Base-by-base conservation (phyloP, 2,888 invertebrate genomes). In the Arrhopalites spinosus region DNA sequence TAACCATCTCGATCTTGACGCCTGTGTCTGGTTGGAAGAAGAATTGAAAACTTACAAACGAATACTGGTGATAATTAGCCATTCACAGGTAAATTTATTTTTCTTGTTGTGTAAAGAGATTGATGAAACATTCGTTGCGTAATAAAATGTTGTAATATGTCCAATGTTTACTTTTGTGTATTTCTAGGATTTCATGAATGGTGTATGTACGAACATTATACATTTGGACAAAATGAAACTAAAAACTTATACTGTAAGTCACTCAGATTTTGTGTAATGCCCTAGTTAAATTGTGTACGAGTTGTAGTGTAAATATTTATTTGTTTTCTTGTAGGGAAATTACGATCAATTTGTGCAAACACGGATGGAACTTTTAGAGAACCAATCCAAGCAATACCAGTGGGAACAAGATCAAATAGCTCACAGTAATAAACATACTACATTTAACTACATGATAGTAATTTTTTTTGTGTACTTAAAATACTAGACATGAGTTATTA, bases 371-470 rank as follows among this genome's bases (percentile, higher is more conserved):
- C 87, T 98, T 83, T 88, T 97, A 79, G 99, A 99, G 86, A 99
- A 99, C 86, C 99, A 99, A 87, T 94, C 93, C 90, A 99, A 99
- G 86, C 95, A 96, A 85, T 99, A 98, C 87, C 96, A 97, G 84
- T 99, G 99, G 99, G 98, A 99, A 86, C 99, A 99, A 86, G 96
- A 97, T 87, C 98, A 99, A 87, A 98, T 99, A 80, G 90, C 95
- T 78, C 96, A 99, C 85, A 99, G 99, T 98, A 7, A 45, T 11
- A 15, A 11, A 15, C 45, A 45, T 7, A 45, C 45, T 99, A 99
- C 90, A 93, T 92, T 85, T 20, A 20, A 13, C 8, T 17, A 67
- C 11, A 8, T 59, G 8, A 23, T 13, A 59, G 7, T 59, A n/a
- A 23, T 59, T 63, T 47, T 56, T 76, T 82, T 84, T 85, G 78